Evolutionary conservation across 2,797 vertebrate genomes (phyloP).

Genomic region (Apogon hyalosoma): DNA sequence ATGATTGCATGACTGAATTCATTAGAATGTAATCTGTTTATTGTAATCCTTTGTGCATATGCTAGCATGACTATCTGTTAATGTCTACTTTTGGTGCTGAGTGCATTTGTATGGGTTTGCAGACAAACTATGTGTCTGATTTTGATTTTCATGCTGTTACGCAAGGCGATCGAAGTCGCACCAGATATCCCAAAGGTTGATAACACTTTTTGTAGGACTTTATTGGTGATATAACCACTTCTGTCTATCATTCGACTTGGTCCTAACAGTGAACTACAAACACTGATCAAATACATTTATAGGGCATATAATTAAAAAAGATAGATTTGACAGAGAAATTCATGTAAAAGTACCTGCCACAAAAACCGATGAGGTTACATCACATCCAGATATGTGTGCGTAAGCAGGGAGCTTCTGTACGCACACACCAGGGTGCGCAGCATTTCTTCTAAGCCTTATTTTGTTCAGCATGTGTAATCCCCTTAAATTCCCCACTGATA

Average conservation of each 20-base stretch:
- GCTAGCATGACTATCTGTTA: constrained; percentile 18
- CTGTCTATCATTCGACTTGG: constrained; percentile 36
- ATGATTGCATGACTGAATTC: neutral
- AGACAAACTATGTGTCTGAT: constrained; percentile 34
- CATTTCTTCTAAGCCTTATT: constrained; percentile 76
- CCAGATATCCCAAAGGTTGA: constrained; percentile 42
- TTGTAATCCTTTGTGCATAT: constrained; percentile 31
- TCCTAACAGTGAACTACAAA: neutral
- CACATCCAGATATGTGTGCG: constrained; percentile 7
- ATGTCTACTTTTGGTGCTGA: constrained; percentile 14
- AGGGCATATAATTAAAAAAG: neutral
- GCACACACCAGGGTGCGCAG: constrained; percentile 29
- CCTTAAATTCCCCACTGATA: constrained; percentile 83
- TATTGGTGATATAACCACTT: constrained; percentile 49
- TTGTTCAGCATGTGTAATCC: constrained; percentile 84
- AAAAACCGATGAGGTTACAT: neutral
- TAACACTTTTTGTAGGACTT: constrained; percentile 26
- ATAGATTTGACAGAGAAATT: neutral
- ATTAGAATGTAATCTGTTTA: constrained; percentile 25
- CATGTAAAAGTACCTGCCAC: neutral
- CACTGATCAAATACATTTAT: constrained; percentile 9
- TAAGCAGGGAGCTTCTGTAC: neutral
- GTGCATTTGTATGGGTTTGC: constrained; percentile 5
- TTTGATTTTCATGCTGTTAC: constrained; percentile 12
- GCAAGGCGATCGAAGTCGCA: constrained; percentile 6